phyloP scores from a whole-genome alignment of 2,888 invertebrate species.

The Tachystola acroxantha region DNA sequence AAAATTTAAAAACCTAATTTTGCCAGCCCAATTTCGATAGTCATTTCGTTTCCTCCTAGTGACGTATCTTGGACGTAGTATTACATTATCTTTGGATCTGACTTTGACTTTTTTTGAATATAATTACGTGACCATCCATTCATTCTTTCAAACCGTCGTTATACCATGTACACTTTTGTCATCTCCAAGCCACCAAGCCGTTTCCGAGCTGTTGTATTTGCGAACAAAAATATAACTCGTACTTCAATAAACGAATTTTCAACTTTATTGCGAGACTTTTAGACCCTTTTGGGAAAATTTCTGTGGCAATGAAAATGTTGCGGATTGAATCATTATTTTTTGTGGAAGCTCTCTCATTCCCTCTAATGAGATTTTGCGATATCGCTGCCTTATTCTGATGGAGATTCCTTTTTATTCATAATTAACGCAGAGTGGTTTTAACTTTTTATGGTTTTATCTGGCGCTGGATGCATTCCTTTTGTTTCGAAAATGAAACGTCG shows the following conservation, averaged over 20 bases:
- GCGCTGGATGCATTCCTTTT: too few relatives aligned
- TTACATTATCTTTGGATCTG: too few relatives aligned
- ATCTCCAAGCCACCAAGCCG: slow-evolving; percentile 13
- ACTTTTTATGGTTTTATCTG: too few relatives aligned
- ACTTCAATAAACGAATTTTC: not conserved
- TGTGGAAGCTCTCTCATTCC: slow-evolving; percentile 44
- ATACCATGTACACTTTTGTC: slow-evolving; percentile 19
- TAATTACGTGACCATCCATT: slow-evolving; percentile 7
- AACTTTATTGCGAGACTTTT: slow-evolving; percentile 7
- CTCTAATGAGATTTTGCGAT: slow-evolving; percentile 56
- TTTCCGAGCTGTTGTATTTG: slow-evolving; percentile 14
- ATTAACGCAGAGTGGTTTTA: slow-evolving; percentile 27
- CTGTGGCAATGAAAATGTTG: slow-evolving; percentile 9
- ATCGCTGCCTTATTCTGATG: slow-evolving; percentile 33
- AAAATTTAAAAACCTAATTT: too few relatives aligned
- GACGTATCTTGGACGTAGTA: too few relatives aligned
- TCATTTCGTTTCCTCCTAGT: too few relatives aligned
- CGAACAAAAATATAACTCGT: slow-evolving; percentile 12
- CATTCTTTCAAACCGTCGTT: slow-evolving; percentile 13
- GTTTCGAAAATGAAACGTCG: too few relatives aligned
- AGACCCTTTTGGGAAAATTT: not conserved
- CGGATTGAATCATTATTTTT: slow-evolving; percentile 52
- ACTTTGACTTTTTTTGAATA: slow-evolving; percentile 9
- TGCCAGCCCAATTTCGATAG: too few relatives aligned
- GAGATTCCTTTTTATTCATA: slow-evolving; percentile 35